These are phyloP conservation scores for Myxocyprinus asiaticus DNA, from an alignment of 2,113 vertebrate genomes.

Conservation along the genomic window DNA sequence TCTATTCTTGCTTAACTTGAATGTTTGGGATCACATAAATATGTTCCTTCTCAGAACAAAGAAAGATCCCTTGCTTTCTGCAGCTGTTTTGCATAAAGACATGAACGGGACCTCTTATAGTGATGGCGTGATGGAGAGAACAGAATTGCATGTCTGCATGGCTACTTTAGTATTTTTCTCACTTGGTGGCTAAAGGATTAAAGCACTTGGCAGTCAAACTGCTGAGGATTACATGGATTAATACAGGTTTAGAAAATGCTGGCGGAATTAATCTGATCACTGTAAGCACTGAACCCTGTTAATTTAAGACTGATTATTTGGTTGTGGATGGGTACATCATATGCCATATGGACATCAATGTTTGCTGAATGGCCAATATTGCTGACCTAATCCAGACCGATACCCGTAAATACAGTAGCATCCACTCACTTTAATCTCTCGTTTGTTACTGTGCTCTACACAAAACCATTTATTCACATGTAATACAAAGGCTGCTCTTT, in stretches of 20 bases:
- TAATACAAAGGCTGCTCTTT: no score
- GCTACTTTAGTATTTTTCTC: conserved; percentile 34
- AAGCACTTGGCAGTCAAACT: conserved; percentile 48
- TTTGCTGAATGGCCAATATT: conserved; percentile 17
- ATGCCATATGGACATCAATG: conserved; percentile 48
- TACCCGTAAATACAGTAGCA: no score
- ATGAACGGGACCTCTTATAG: conserved; percentile 3
- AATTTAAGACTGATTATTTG: conserved; percentile 61
- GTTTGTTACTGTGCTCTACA: no score
- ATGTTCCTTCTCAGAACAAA: conserved; percentile 9
- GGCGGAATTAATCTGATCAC: conserved; percentile 57
- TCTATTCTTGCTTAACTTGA: conserved; percentile 16
- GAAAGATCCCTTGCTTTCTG: conserved; percentile 17
- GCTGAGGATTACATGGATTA: conserved; percentile 62
- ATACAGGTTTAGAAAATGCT: conserved; percentile 54
- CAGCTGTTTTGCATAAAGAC: conserved; percentile 12
- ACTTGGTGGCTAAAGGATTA: conserved; percentile 50
- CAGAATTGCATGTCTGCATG: conserved; percentile 3
- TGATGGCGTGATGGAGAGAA: conserved; percentile 14
- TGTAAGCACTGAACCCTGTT: conserved; percentile 59
- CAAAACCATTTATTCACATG: no score
- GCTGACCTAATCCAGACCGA: not conserved
- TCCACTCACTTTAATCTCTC: no score
- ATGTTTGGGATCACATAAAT: not conserved
- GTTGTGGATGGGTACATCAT: conserved; percentile 49